A percentile compares a stretch with the other conserved stretches of the same genome.
These are phyloP conservation scores for Heliconius eleuchia DNA, from an alignment of 1,140 invertebrate species.

Conservation along the genomic window DNA sequence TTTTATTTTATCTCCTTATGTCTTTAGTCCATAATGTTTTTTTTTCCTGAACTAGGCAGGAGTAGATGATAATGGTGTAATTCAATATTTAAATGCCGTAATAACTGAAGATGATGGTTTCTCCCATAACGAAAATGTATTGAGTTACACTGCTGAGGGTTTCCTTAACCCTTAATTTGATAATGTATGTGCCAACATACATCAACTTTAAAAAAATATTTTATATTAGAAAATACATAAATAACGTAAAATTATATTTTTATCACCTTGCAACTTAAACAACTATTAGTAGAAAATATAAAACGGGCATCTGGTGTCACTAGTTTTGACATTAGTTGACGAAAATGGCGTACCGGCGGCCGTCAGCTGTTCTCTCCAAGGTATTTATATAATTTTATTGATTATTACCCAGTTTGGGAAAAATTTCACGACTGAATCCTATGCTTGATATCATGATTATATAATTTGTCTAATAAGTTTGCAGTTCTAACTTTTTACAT, in stretches of 20 bases:
- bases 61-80: slow-evolving; percentile 84
- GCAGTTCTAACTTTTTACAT: no score
- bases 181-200: slow-evolving; percentile 5
- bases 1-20: no score
- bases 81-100: slow-evolving; percentile 84
- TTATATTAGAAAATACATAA: slow-evolving; percentile 18
- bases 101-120: slow-evolving; percentile 85
- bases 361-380: no score
- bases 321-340: slow-evolving; percentile 36
- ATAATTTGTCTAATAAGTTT: no score
- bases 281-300: slow-evolving; percentile 33
- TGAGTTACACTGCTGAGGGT: no score
- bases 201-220: slow-evolving; percentile 12
- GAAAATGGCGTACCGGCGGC: no score
- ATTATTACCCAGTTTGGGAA: no score
- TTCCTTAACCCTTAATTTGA: slow-evolving; percentile 9
- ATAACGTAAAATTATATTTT: slow-evolving; percentile 17
- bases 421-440: no score
- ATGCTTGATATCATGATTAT: no score
- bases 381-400: no score
- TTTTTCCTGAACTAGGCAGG: slow-evolving; percentile 69
- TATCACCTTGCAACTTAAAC: slow-evolving; percentile 17
- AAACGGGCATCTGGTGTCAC: slow-evolving; percentile 19
- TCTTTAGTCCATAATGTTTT: no score
- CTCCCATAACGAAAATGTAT: no score